phyloP scores from a whole-genome alignment of 1,140 invertebrate genomes.

The Micrasema minimum region DNA sequence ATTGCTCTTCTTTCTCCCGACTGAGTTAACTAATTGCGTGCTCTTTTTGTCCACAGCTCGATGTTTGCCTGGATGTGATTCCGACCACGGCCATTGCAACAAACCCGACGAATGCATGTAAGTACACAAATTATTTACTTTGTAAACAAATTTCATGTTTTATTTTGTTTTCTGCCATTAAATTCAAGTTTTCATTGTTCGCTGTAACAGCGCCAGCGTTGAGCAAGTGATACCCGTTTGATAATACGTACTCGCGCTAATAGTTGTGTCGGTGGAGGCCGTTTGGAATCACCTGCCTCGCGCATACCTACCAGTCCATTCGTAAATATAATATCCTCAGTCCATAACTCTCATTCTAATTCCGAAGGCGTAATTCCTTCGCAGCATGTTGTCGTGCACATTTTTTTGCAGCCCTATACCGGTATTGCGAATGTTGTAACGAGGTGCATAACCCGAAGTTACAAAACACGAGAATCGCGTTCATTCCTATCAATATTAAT shows the following conservation, averaged over 20 bases:
- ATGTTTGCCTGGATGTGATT: slow-evolving; percentile 90
- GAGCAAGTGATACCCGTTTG: neutral
- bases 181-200: neutral
- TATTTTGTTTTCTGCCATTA: neutral
- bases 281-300: slow-evolving; percentile 39
- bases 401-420: slow-evolving; percentile 31
- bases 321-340: slow-evolving; percentile 41
- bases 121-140: slow-evolving; percentile 68
- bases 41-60: slow-evolving; percentile 81
- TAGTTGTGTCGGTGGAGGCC: slow-evolving; percentile 6
- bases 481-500: slow-evolving; percentile 39
- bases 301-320: slow-evolving; percentile 41
- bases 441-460: slow-evolving; percentile 21
- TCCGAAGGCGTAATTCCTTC: slow-evolving; percentile 41
- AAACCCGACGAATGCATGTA: slow-evolving; percentile 95
- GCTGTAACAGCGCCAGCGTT: neutral
- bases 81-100: slow-evolving; percentile 89
- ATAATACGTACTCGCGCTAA: neutral
- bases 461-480: slow-evolving; percentile 22
- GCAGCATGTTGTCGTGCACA: slow-evolving; percentile 36
- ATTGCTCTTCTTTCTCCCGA: slow-evolving; percentile 58
- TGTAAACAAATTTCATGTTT: neutral
- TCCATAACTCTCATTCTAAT: slow-evolving; percentile 42
- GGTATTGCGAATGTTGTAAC: slow-evolving; percentile 39
- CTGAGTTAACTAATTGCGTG: slow-evolving; percentile 62